A percentile compares a stretch with the other conserved stretches of the same genome.
Evolutionary conservation across 2,888 invertebrate species (phyloP).

Genomic region (Bursaphelenchus okinawaensis): DNA sequence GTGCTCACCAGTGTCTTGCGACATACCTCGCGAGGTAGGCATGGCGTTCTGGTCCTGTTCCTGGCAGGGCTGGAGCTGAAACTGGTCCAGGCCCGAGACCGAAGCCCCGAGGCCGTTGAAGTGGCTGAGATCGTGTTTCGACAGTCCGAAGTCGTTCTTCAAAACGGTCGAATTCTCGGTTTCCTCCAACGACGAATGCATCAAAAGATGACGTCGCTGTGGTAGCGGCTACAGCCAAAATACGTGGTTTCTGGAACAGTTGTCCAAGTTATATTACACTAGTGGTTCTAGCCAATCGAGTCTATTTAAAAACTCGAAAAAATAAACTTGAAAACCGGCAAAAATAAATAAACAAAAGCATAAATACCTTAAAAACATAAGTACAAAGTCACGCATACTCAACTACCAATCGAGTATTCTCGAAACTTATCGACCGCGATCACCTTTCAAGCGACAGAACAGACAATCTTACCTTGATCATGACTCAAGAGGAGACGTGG

Average conservation of each 20-base stretch:
- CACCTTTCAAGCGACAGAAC: too few relatives aligned
- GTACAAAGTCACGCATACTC: too few relatives aligned
- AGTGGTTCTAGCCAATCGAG: too few relatives aligned
- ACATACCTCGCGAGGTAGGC: constrained; percentile 23
- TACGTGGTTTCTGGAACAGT: too few relatives aligned
- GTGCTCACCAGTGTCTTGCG: constrained; percentile 7
- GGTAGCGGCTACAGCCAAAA: neutral
- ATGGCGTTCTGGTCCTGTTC: constrained; percentile 26
- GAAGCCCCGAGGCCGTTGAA: neutral
- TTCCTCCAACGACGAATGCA: neutral
- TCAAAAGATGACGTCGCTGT: neutral
- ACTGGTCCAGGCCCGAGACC: neutral
- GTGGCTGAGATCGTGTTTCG: neutral
- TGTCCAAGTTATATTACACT: too few relatives aligned
- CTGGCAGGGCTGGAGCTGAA: constrained; percentile 8
- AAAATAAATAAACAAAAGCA: too few relatives aligned
- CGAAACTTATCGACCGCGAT: too few relatives aligned
- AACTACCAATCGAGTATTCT: too few relatives aligned
- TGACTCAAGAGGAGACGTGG: neutral
- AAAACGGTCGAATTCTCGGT: neutral
- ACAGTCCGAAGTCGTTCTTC: neutral
- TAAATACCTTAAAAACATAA: too few relatives aligned
- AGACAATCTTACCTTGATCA: neutral
- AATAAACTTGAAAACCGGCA: too few relatives aligned
- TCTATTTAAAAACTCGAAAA: too few relatives aligned